Conservation (phyloP, 2,113 vertebrate species). For the Lepidothrix coronata region DNA sequence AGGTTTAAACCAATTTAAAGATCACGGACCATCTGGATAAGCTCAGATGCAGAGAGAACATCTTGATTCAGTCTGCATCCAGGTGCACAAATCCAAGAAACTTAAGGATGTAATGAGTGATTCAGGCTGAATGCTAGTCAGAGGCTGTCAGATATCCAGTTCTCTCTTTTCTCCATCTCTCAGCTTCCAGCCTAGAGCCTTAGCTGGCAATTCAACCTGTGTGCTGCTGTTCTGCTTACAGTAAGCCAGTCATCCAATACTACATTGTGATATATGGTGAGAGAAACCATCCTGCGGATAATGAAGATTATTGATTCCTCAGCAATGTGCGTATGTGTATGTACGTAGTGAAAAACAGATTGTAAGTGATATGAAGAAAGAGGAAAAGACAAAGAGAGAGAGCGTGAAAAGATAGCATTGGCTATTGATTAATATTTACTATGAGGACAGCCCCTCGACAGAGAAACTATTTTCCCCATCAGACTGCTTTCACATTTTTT, state of each 20-base stretch:
- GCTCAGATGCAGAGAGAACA: not conserved
- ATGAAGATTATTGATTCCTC: not conserved
- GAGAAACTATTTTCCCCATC: conserved; percentile 11
- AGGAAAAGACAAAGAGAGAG: not conserved
- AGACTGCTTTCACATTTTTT: not conserved
- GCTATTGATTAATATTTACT: not conserved
- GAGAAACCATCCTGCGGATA: not conserved
- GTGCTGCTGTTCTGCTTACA: not conserved
- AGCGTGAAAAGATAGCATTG: not conserved
- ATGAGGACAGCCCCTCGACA: not conserved
- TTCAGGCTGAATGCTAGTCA: not conserved
- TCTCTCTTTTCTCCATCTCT: not conserved
- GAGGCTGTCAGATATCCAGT: not conserved
- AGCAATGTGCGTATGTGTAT: not conserved
- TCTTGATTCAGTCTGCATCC: not conserved
- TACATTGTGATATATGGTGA: not conserved
- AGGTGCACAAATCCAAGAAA: not conserved
- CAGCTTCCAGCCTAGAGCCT: not conserved
- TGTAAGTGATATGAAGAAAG: not conserved
- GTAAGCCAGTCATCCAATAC: not conserved
- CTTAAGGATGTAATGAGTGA: not conserved
- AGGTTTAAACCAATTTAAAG: not conserved
- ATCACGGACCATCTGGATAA: not conserved
- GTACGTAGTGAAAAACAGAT: not conserved
- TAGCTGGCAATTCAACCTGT: not conserved